Percentiles rank a stretch among this genome's conserved stretches.
Conservation (phyloP, 2,797 vertebrate genomes). For the Protosalanx chinensis region DNA sequence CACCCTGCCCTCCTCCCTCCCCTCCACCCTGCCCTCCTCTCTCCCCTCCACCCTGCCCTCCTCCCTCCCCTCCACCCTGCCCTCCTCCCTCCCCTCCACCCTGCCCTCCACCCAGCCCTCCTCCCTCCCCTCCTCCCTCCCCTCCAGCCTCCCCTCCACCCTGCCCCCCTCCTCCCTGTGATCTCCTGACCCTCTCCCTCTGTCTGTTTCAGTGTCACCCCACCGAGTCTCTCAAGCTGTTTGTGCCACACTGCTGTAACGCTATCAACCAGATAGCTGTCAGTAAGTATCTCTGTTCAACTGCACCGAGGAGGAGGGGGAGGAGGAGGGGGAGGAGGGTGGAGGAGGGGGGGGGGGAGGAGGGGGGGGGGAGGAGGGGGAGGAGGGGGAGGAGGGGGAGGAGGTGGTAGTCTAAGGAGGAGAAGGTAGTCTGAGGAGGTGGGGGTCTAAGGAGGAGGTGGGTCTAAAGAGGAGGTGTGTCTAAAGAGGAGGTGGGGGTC, state of each 20-base stretch:
- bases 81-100: too few species aligned
- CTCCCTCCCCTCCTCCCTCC: too few species aligned
- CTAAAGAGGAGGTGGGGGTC: background rate
- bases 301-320: too few species aligned
- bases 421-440: background rate
- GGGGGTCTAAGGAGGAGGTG: background rate
- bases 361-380: too few species aligned
- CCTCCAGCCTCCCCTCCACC: too few species aligned
- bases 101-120: too few species aligned
- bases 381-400: background rate
- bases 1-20: too few species aligned
- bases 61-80: too few species aligned
- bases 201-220: constrained; percentile 83
- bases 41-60: too few species aligned
- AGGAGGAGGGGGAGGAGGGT: background rate
- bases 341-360: too few species aligned
- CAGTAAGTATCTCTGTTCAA: constrained; percentile 79
- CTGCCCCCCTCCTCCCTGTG: background rate
- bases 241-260: constrained; percentile 92
- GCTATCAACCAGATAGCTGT: constrained; percentile 89
- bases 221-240: constrained; percentile 87
- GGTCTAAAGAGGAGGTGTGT: too few species aligned
- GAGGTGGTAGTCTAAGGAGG: background rate
- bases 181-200: background rate
- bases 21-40: too few species aligned